Base-by-base conservation (phyloP, 2,113 vertebrate genomes). In the Tachycineta bicolor region DNA sequence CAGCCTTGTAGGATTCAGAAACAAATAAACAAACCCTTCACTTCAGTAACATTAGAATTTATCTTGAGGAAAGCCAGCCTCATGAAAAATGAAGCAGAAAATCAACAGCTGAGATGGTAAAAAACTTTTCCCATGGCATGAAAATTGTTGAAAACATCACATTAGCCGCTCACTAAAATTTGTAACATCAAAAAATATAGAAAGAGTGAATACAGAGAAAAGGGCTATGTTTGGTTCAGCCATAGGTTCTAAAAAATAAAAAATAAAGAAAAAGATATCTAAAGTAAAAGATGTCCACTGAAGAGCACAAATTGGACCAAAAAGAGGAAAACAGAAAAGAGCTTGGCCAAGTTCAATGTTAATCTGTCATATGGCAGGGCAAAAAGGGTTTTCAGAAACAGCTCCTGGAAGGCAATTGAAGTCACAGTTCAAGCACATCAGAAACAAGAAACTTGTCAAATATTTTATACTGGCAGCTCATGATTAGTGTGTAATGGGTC, bases 11-110 rank as follows among this genome's bases (percentile, higher is more conserved):
- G 85, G 71, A 83, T 37, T 46, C 63, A 74, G 71, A 86, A 89
- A 89, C 64, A 90, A 92, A 90, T 59, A 92, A 95, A 83, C 76
- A 94, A 88, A 65, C n/a, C 69, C 24, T 89, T 81, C 31, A 47
- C 63, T 85, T 90, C 55, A 31, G 68, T 26, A 70, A 24, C 44
- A 78, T 88, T 89, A 90, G 47, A 52, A 90, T 95, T 93, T 89
- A 52, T 87, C 76, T 86, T 52, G 33, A 87, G 68, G 76, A 95
- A 86, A 96, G 33, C 22, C n/a, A 63, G 78, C 44, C 71, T 92
- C 76, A 67, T 67, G 63, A 77, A 97, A 87, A 70, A 81, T 28
- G 33, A 90, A 24, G 88, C 71, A 83, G 71, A 83, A 93, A 94
- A 88, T 90, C 90, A 94, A 77, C 83, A 92, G 47, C 83, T 77